Evolutionary conservation across 2,888 invertebrate genomes (phyloP).

Genomic region (Neoaliturus tenellus): DNA sequence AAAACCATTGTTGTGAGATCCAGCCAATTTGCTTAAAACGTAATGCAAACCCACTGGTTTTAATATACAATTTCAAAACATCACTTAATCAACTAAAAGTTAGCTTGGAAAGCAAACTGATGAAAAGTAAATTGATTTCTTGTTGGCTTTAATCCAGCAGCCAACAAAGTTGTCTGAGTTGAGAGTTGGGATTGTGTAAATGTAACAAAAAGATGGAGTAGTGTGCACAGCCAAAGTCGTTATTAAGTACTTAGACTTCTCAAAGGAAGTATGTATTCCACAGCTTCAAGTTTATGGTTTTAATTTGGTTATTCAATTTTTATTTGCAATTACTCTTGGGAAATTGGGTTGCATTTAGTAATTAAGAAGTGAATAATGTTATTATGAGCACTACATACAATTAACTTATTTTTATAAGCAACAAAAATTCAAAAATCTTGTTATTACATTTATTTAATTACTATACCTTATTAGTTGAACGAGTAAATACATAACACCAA

Average conservation of each 20-base stretch:
- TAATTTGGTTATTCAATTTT: too few species aligned
- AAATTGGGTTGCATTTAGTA: too few species aligned
- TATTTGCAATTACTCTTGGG: too few species aligned
- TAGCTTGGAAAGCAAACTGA: neutral
- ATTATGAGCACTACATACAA: too few species aligned
- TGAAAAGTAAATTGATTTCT: neutral
- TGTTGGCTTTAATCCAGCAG: neutral
- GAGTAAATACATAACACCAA: too few species aligned
- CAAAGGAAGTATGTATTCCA: neutral
- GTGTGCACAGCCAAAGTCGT: neutral
- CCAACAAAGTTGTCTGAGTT: neutral
- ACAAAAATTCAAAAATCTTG: too few species aligned
- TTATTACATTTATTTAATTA: too few species aligned
- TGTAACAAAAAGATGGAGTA: neutral
- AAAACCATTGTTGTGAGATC: constrained; percentile 63
- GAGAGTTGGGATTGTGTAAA: neutral
- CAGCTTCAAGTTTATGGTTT: neutral
- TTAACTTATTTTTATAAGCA: too few species aligned
- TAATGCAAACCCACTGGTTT: neutral
- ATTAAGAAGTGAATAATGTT: too few species aligned
- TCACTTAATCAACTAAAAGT: neutral
- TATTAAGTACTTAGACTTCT: neutral
- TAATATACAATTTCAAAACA: neutral
- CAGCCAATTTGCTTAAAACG: neutral
- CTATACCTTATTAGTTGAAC: too few species aligned